Evolutionary conservation across 64 coral and sea anemone species (phyloP), one percentile per base, ranked within the genome.

Genomic region (Pocillopora damicornis): DNA sequence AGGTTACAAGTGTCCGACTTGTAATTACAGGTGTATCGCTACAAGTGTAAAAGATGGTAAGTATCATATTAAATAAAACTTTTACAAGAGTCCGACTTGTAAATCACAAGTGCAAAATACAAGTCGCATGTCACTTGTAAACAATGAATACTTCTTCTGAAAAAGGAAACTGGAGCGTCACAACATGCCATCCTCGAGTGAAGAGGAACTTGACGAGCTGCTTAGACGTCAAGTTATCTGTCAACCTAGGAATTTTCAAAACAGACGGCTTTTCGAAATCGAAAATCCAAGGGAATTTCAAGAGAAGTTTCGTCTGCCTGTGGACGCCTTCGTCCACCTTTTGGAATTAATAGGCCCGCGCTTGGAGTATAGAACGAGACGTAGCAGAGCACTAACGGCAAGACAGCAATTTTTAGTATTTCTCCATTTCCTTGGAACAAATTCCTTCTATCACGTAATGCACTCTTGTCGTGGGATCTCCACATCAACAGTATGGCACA

Each of bases 221-320:
- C 23, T 77, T 15, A 45, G 56, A 88, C 6, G 67, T 59, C 23
- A 42, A 88, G 22, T 79, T 76, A 42, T 65, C 30, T 75, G 75
- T 5, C 75, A 79, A 36, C 87, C 87, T 38, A 23, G 87, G 25
- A 60, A 79, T 79, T 79, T 79, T 25, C 59, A 45, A 61, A 34
- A 88, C 78, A 88, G 75, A 88, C 74, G 60, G 76, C 30, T 79
- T 13, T 37, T 88, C 63, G 87, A 88, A 60, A 38, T 88, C 66
- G 75, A 75, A 78, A 79, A 88, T 88, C 87, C 87, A 88, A 25
- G 87, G n/a, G 76, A 79, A 79, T 79, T 88, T 67, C 10, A 76
- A 15, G 60, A 88, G 87, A 88, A 78, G 18, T 88, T 67, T 79
- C 87, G 76, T 67, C 87, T 79, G 16, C 76, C 87, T 62, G 14